Evolutionary conservation across 2,888 invertebrate species (phyloP), one percentile per base, ranked within the genome.

Genomic region (Agrotis puta): DNA sequence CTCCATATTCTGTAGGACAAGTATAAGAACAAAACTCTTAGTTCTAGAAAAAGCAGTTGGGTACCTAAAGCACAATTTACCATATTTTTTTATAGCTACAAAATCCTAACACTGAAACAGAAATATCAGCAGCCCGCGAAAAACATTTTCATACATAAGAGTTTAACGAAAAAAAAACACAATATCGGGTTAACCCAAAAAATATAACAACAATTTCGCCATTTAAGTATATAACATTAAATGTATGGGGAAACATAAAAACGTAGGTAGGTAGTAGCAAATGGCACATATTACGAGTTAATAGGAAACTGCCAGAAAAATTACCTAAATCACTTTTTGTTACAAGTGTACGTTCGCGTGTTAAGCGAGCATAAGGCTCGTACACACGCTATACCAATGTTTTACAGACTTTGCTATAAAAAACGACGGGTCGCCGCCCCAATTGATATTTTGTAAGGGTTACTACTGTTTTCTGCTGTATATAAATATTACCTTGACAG

Each of bases 361-460:
- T 86, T 87, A 85, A 79, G 61, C 83, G 70, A 88, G 90, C 93
- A 95, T 95, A 95, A 95, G 93, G 90, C 91, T 65, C 70, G 61
- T 76, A 74, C 91, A 92, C 95, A 95, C 95, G 95, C 95, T 87
- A 95, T 82, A 85, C 84, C 88, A 88, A 91, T 94, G 95, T 94
- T 94, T 92, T 94, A 94, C 94, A 94, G 91, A 86, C 90, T 88
- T 89, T 84, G 81, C 90, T 92, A 92, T 93, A 95, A 95, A 94
- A 94, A 95, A 92, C 92, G 91, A 92, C 91, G 90, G 85, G 84
- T 82, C 78, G 79, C 82, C 83, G 79, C 85, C 92, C 91, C 94
- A 94, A 95, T 95, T 95, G 95, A 95, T 95, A 95, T 94, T 95
- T 94, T 90, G 92, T 91, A 88, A 89, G 86, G 87, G 84, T 87